phyloP scores from a whole-genome alignment of 2,888 invertebrate genomes.

The Incurvaria masculella region DNA sequence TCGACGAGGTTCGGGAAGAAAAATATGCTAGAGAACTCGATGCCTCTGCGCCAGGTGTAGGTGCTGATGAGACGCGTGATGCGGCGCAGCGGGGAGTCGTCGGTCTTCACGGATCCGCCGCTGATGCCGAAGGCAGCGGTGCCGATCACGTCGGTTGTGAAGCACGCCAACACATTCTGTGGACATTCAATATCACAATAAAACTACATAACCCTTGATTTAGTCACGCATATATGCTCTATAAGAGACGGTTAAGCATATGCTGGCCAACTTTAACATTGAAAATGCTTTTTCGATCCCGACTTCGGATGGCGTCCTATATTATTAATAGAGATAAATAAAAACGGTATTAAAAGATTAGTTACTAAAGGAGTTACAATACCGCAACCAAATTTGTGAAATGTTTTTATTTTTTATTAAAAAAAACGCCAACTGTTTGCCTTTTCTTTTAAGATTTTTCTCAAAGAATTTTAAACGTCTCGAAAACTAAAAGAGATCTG shows the following conservation, averaged over 20 bases:
- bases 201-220: neutral
- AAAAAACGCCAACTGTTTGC: too few relatives aligned
- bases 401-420: too few relatives aligned
- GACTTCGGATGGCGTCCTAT: neutral
- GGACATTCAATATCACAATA: constrained; percentile 1
- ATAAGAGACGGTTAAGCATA: neutral
- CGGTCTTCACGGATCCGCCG: constrained; percentile 22
- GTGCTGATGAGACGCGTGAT: constrained; percentile 25
- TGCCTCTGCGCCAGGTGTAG: constrained; percentile 21
- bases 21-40: constrained; percentile 28
- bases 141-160: constrained; percentile 27
- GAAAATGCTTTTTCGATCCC: neutral
- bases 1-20: constrained; percentile 28
- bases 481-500: too few relatives aligned
- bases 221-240: neutral
- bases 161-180: constrained; percentile 24
- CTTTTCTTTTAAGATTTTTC: too few relatives aligned
- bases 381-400: too few relatives aligned
- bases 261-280: neutral
- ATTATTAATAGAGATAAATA: too few relatives aligned
- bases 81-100: constrained; percentile 22
- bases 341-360: too few relatives aligned
- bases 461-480: too few relatives aligned
- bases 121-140: constrained; percentile 26
- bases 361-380: too few relatives aligned